phyloP scores from a whole-genome alignment of 2,113 vertebrate genomes.

The Rhombomys opimus region DNA sequence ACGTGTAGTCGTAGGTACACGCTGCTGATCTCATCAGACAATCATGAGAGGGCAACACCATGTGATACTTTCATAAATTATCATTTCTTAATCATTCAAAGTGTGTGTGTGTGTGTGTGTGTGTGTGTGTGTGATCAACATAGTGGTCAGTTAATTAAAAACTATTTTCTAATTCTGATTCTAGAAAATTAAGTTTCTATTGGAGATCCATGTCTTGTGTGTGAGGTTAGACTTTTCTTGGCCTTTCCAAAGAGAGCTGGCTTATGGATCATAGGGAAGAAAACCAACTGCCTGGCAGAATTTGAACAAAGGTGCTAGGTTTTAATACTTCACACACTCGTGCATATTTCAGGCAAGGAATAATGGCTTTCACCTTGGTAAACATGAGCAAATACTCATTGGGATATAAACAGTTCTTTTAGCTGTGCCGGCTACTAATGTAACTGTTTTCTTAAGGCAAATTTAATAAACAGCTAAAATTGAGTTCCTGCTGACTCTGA shows the following conservation, averaged over 20 bases:
- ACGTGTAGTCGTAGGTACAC: neutral
- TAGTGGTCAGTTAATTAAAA: neutral
- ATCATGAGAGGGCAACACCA: neutral
- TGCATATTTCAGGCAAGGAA: neutral
- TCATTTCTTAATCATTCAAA: constrained; percentile 35
- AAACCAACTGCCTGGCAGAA: neutral
- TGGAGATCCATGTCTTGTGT: neutral
- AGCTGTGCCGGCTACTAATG: neutral
- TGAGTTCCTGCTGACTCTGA: constrained; percentile 6
- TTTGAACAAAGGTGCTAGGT: neutral
- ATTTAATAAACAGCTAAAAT: constrained; percentile 52
- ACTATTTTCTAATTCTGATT: constrained; percentile 14
- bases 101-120: neutral
- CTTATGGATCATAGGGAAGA: neutral
- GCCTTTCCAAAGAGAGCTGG: neutral
- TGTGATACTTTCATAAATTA: neutral
- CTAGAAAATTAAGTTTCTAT: neutral
- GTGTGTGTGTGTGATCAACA: neutral
- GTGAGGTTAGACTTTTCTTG: neutral
- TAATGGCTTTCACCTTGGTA: neutral
- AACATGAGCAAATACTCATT: neutral
- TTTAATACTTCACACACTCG: neutral
- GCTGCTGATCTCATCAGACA: constrained; percentile 3
- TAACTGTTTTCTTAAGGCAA: constrained; percentile 49
- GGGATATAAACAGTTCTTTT: constrained; percentile 21